phyloP scores from a whole-genome alignment of 2,113 vertebrate species.

The Tachycineta bicolor region DNA sequence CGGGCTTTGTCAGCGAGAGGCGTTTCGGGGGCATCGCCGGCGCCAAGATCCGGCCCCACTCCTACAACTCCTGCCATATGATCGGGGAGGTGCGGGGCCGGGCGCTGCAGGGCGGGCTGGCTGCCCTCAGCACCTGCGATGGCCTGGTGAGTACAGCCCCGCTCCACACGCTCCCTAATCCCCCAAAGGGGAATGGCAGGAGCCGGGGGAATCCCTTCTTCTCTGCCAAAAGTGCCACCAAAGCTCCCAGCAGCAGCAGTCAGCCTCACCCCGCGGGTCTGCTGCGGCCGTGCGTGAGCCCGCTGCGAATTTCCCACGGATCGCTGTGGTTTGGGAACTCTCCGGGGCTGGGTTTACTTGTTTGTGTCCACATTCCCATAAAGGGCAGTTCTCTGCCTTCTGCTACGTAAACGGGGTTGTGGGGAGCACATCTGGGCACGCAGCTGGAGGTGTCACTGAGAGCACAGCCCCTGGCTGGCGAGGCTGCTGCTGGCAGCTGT shows the following conservation, averaged over 20 bases:
- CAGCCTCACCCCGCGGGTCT: fast-evolving
- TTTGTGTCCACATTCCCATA: neutral
- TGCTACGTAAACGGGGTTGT: fast-evolving
- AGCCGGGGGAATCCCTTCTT: too few relatives aligned
- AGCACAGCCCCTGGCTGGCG: fast-evolving
- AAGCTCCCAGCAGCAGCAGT: neutral
- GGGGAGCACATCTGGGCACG: neutral
- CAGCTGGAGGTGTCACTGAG: neutral
- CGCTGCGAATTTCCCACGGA: neutral
- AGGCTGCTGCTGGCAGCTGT: fast-evolving
- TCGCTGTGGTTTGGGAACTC: neutral
- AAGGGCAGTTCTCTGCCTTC: neutral
- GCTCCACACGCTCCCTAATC: fast-evolving
- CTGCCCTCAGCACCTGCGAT: conserved; percentile 89
- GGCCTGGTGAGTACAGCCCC: conserved; percentile 86
- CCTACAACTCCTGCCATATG: conserved; percentile 82
- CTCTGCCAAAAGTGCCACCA: neutral
- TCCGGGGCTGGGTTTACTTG: neutral
- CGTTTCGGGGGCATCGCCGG: conserved; percentile 76
- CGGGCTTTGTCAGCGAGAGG: conserved; percentile 86
- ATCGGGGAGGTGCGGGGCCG: conserved; percentile 83
- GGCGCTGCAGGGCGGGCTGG: conserved; percentile 70
- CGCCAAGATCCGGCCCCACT: conserved; percentile 58
- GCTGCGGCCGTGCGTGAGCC: neutral
- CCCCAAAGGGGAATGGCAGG: fast-evolving